Base-by-base conservation (phyloP, 1,140 invertebrate species). In the Diachasmimorpha longicaudata region DNA sequence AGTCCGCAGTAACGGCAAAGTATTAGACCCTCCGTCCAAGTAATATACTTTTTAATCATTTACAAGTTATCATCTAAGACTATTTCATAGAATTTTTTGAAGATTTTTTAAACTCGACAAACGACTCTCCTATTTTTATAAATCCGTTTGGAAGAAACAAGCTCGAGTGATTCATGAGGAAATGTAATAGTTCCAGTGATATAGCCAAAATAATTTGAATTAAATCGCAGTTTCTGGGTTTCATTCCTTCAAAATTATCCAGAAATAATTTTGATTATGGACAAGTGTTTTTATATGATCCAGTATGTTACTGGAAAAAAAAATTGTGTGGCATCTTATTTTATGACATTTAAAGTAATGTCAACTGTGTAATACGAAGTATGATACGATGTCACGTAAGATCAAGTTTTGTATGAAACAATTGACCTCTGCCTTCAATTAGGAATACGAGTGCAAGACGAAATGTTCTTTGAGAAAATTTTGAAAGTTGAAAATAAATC, bases 1-100 rank as follows among this genome's bases (percentile, higher is more conserved):
- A 80, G 84, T 88, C 76, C 88, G 87, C 79, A 85, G 80, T 70
- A 88, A 87, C 81, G 88, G 88, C 83, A 89, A 88, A 88, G 86
- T 89, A 86, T 86, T 89, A 88, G 86, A 88, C 77, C 85, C 87
- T 86, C 85, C 86, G 85, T 87, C 86, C 83, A 87, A 87, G 79
- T 89, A 88, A 87, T 83, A 80, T 75, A 84, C 68, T 66, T 77
- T 46, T 63, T 80, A 25, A 66, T 25, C 13, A 66, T 66, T 66
- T 66, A 25, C 25, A n/a, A 52, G 48, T 52, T 52, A 52, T 52
- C 13, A 42, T 42, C 11, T 42, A 42, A 13, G 39, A 10, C 4
- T 42, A 42, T 42, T 42, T 42, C 13, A 9, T 42, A 10, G 13
- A 42, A 42, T 42, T 13, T 11, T 42, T 13, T 42, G 9, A 42